Conservation (phyloP, 2,797 vertebrate genomes). For the Micrastur ruficollis region DNA sequence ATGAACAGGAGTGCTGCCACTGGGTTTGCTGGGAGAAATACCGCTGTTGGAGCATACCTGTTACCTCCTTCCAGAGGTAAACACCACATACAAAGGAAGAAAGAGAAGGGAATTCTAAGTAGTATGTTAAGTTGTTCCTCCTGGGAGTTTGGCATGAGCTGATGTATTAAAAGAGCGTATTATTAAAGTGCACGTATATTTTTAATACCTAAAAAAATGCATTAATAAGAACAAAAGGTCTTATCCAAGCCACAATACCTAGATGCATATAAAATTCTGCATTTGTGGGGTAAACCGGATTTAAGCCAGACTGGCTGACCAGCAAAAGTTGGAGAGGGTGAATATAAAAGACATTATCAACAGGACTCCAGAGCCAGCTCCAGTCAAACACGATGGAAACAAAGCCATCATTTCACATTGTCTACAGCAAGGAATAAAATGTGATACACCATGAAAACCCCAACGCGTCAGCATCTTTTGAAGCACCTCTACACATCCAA, state of each 20-base stretch:
- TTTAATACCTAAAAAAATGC: slow-evolving; percentile 13
- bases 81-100: neutral
- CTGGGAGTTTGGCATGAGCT: neutral
- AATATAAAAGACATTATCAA: neutral
- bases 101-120: neutral
- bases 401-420: neutral
- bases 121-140: neutral
- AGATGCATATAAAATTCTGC: neutral
- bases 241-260: neutral
- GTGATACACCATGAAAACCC: neutral
- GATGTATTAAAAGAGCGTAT: neutral
- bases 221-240: slow-evolving; percentile 16
- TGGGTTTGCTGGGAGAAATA: neutral
- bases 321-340: neutral
- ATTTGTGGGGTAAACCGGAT: neutral
- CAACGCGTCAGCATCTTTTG: neutral
- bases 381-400: neutral
- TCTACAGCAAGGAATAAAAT: neutral
- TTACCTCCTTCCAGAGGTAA: neutral
- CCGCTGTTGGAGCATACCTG: neutral
- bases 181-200: neutral
- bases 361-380: neutral
- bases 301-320: neutral
- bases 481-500: neutral
- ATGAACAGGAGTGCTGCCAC: neutral